Evolutionary conservation across 2,113 vertebrate genomes (phyloP).

Genomic region (Dicrurus megarhynchus): DNA sequence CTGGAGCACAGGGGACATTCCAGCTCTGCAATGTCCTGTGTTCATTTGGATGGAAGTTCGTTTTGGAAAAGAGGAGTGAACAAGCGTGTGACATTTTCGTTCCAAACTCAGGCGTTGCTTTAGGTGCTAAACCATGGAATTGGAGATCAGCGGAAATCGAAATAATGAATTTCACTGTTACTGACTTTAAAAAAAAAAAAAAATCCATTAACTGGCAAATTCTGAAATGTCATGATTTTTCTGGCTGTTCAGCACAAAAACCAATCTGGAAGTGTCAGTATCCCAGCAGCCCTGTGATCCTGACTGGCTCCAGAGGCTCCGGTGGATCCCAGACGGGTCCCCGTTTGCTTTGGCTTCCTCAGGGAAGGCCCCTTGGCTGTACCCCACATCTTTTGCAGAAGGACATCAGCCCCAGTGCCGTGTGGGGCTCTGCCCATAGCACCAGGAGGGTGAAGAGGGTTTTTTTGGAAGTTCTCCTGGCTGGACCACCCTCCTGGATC

Average conservation of each 20-base stretch:
- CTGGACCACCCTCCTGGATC: rapidly evolving
- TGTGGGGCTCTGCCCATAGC: not conserved
- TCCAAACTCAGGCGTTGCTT: not conserved
- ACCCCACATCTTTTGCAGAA: not conserved
- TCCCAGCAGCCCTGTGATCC: not conserved
- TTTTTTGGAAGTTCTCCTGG: not conserved
- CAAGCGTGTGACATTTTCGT: not conserved
- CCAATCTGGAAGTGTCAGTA: not conserved
- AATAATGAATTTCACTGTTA: slow-evolving; percentile 6
- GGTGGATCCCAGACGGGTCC: rapidly evolving
- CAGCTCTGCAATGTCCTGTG: not conserved
- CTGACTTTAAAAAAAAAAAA: not conserved
- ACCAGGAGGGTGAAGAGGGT: rapidly evolving
- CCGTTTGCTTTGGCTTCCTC: not conserved
- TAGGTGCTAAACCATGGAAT: not conserved
- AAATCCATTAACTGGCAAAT: not conserved
- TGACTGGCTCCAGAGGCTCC: not conserved
- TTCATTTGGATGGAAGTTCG: not conserved
- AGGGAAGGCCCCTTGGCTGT: not conserved
- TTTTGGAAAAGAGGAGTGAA: not conserved
- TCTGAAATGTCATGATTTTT: slow-evolving; percentile 21
- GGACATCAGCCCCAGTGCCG: not conserved
- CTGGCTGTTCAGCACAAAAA: not conserved
- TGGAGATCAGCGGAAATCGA: not conserved
- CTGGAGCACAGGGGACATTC: not conserved